Conservation (phyloP, 2,797 vertebrate genomes). For the Enoplosus armatus region DNA sequence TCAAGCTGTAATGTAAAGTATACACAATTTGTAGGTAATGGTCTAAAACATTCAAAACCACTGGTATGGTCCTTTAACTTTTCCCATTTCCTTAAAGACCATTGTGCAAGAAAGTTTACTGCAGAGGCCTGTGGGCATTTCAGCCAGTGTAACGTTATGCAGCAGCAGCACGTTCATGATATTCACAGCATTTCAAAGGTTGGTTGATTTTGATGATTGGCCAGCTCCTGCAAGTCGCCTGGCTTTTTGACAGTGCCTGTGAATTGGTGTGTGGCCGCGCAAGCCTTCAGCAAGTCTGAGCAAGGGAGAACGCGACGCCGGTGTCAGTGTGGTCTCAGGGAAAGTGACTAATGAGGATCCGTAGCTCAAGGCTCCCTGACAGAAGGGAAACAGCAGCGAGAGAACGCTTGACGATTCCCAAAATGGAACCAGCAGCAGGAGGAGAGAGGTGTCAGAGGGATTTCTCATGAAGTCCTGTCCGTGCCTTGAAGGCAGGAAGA, state of each 20-base stretch:
- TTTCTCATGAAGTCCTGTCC: conserved; percentile 45
- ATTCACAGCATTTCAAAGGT: conserved; percentile 67
- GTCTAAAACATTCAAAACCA: conserved; percentile 47
- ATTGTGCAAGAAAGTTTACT: conserved; percentile 16
- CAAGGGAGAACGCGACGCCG: conserved; percentile 14
- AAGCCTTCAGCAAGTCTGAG: conserved; percentile 54
- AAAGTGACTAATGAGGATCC: conserved; percentile 79
- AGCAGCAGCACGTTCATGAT: conserved; percentile 47
- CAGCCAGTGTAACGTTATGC: conserved; percentile 39
- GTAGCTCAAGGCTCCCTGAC: conserved; percentile 61
- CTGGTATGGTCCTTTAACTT: conserved; percentile 24
- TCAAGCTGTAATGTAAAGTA: conserved; percentile 2
- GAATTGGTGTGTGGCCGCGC: conserved; percentile 57
- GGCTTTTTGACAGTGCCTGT: conserved; percentile 56
- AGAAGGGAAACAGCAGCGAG: conserved; percentile 49
- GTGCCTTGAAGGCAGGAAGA: conserved; percentile 50
- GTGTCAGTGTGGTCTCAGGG: conserved; percentile 56
- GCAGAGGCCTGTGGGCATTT: conserved; percentile 22
- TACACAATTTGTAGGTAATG: conserved; percentile 47
- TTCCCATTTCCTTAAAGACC: conserved; percentile 24
- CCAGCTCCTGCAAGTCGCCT: conserved; percentile 51
- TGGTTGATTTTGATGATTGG: conserved; percentile 68
- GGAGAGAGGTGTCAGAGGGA: conserved; percentile 50
- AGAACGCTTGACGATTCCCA: conserved; percentile 45
- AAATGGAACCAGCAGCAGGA: conserved; percentile 64